These are phyloP conservation scores for Otus sunia DNA, from an alignment of 2,113 vertebrate species.

Conservation along the genomic window DNA sequence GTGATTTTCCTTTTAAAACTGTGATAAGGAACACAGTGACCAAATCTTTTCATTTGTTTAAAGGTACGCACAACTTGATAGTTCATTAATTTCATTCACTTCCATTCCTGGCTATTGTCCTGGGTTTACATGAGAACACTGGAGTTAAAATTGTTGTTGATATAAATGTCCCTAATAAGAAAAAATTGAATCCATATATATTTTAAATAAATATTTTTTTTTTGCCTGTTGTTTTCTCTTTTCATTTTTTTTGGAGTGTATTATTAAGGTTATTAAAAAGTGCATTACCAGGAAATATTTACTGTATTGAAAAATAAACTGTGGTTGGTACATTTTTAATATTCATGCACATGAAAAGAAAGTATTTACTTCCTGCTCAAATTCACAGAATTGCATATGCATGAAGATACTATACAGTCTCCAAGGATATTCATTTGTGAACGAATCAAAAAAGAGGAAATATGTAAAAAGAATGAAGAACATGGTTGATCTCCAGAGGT, in stretches of 20 bases:
- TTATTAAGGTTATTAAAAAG: not conserved
- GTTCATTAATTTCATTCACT: not conserved
- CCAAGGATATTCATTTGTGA: not conserved
- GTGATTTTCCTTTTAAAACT: not conserved
- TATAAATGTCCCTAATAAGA: not conserved
- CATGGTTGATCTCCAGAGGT: not conserved
- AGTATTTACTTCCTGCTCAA: not conserved
- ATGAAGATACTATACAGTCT: not conserved
- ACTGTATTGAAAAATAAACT: not conserved
- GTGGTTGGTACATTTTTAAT: not conserved
- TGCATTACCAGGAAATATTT: not conserved
- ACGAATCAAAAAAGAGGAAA: not conserved
- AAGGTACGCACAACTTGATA: not conserved
- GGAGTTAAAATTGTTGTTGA: not conserved
- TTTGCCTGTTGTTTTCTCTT: not conserved
- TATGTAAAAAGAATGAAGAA: not conserved
- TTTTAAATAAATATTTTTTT: not conserved
- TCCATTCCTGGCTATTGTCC: not conserved
- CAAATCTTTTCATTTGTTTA: not conserved
- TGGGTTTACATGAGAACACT: not conserved
- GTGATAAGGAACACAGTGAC: not conserved
- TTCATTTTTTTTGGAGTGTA: not conserved
- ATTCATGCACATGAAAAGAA: not conserved
- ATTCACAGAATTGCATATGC: not conserved
- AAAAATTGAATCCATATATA: not conserved